phyloP scores from a whole-genome alignment of 1,140 invertebrate genomes.

The Diorhabda elongata region DNA sequence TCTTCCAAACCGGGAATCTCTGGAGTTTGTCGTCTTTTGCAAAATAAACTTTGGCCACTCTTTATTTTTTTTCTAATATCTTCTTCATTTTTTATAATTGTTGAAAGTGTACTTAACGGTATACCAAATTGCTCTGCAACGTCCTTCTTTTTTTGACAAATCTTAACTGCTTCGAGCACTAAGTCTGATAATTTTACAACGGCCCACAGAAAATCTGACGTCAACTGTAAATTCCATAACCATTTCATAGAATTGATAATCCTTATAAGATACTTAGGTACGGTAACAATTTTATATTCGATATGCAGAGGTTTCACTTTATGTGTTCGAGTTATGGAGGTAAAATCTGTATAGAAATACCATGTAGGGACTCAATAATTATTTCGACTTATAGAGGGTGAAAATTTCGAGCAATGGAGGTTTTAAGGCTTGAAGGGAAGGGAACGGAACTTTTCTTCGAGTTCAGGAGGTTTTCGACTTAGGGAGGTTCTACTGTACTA shows the following conservation, averaged over 20 bases:
- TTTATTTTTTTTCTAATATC: not conserved
- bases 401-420: not conserved
- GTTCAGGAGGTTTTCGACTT: not conserved
- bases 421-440: not conserved
- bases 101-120: not conserved
- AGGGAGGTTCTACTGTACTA: not conserved
- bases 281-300: not conserved
- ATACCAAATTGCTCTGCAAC: not conserved
- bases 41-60: not conserved
- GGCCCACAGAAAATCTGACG: not conserved
- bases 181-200: not conserved
- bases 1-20: too few species aligned
- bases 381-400: not conserved
- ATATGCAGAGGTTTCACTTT: not conserved
- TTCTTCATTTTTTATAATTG: not conserved
- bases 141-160: not conserved
- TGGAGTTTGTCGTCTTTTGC: not conserved
- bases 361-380: not conserved
- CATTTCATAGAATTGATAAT: not conserved
- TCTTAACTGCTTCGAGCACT: not conserved
- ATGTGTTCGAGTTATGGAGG: not conserved
- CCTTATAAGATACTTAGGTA: not conserved
- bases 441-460: slow-evolving; percentile 14
- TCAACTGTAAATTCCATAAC: not conserved
- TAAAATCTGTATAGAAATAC: too few species aligned